Conservation (phyloP, 1,140 invertebrate genomes). For the Calephelis nemesis region DNA sequence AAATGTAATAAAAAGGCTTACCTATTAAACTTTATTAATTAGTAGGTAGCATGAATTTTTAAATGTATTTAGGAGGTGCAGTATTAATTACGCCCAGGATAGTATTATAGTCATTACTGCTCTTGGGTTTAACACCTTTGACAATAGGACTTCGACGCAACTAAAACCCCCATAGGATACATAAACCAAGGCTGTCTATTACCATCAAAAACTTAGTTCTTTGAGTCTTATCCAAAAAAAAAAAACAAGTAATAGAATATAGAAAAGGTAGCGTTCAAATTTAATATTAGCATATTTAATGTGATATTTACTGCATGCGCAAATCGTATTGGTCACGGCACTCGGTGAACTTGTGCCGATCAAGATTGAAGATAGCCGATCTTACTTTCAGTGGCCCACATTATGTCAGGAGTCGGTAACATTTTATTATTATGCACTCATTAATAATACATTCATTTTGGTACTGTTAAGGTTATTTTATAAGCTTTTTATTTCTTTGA, state of each 20-base stretch:
- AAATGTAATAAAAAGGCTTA: too few species aligned
- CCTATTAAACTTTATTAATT: too few species aligned
- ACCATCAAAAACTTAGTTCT: too few species aligned
- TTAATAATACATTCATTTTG: not conserved
- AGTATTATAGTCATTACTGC: too few species aligned
- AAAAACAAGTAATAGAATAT: not conserved
- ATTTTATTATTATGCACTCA: slow-evolving; percentile 12
- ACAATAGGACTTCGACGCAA: too few species aligned
- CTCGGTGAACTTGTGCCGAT: slow-evolving; percentile 24
- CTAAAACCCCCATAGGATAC: too few species aligned
- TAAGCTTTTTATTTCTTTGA: not conserved
- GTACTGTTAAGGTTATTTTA: not conserved
- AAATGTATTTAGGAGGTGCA: too few species aligned
- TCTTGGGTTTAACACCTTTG: too few species aligned
- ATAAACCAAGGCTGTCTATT: too few species aligned
- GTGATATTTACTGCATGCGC: slow-evolving; percentile 18
- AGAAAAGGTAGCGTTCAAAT: slow-evolving; percentile 2
- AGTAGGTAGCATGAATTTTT: too few species aligned
- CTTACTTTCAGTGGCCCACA: slow-evolving; percentile 50
- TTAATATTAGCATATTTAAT: slow-evolving; percentile 12
- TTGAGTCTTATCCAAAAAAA: too few species aligned
- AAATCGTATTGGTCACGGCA: slow-evolving; percentile 31
- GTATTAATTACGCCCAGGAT: too few species aligned
- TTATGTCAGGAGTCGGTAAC: slow-evolving; percentile 38
- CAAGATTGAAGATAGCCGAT: slow-evolving; percentile 42